Base-by-base conservation (phyloP, 2,888 invertebrate genomes). In the Strigamia maritima region DNA sequence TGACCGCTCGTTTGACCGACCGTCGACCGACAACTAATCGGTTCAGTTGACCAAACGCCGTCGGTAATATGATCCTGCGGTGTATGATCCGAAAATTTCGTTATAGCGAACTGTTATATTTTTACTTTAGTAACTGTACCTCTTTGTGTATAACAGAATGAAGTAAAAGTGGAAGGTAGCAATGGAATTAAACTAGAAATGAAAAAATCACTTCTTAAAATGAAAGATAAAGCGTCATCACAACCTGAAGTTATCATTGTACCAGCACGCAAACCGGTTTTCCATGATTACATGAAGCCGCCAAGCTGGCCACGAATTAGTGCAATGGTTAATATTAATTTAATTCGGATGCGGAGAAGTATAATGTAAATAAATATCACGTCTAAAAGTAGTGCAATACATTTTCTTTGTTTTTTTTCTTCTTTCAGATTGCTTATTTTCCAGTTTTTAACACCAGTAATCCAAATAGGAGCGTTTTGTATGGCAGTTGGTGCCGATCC, bases 401-500 rank as follows among this genome's bases (percentile, higher is more conserved):
- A 10, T 35, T 35, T 35, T n/a, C n/a, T n/a, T n/a, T n/a, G n/a
- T n/a, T n/a, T n/a, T n/a, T n/a, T n/a, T n/a, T n/a, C n/a, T n/a
- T n/a, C n/a, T n/a, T 65, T 10, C 65, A 65, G 65, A 65, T 24
- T 24, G 16, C 28, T 65, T 4, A 16, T 65, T 14, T 65, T 65
- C 16, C 8, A 10, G 26, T 26, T 26, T 26, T 14, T 65, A 14
- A 82, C 38, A 80, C 80, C 80, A 8, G 76, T 76, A 16, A 76
- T 80, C n/a, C 79, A 80, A 79, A 80, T 81, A n/a, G 44, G 79
- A 8, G 38, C 80, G 19, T 81, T 81, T 28, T 81, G 80, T 26
- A 65, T 80, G 19, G 79, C 80, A 28, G 77, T 81, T 44, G 81
- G 80, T 16, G 77, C 75, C n/a, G 79, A 81, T 38, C 80, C 80